Evolutionary conservation across 2,113 vertebrate species (phyloP).

Genomic region (Prunella himalayana): DNA sequence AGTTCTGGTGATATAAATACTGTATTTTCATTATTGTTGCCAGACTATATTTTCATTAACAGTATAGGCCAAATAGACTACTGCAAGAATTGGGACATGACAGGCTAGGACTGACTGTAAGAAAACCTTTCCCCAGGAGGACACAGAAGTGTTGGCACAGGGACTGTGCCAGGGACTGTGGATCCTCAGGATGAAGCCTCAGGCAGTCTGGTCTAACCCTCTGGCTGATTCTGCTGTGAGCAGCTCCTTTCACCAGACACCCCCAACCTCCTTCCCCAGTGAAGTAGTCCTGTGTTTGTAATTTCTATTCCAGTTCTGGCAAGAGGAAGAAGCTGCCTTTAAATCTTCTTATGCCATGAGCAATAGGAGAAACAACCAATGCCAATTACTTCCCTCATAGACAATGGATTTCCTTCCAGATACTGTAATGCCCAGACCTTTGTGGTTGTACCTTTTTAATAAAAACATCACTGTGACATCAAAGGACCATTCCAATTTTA

Average conservation of each 20-base stretch:
- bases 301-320: not conserved
- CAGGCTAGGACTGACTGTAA: not conserved
- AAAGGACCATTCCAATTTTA: not conserved
- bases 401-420: not conserved
- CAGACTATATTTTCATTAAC: not conserved
- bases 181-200: not conserved
- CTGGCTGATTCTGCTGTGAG: not conserved
- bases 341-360: not conserved
- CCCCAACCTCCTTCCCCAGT: fast-evolving
- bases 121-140: not conserved
- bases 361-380: not conserved
- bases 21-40: not conserved
- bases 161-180: not conserved
- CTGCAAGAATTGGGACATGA: fast-evolving
- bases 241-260: not conserved
- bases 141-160: not conserved
- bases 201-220: not conserved
- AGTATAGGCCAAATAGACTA: not conserved
- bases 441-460: not conserved
- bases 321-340: not conserved
- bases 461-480: not conserved
- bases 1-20: not conserved
- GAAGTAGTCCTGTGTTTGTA: not conserved
- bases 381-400: not conserved
- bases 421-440: fast-evolving